Conservation (phyloP, 2,113 vertebrate genomes). For the Genyomyrus donnyi region DNA sequence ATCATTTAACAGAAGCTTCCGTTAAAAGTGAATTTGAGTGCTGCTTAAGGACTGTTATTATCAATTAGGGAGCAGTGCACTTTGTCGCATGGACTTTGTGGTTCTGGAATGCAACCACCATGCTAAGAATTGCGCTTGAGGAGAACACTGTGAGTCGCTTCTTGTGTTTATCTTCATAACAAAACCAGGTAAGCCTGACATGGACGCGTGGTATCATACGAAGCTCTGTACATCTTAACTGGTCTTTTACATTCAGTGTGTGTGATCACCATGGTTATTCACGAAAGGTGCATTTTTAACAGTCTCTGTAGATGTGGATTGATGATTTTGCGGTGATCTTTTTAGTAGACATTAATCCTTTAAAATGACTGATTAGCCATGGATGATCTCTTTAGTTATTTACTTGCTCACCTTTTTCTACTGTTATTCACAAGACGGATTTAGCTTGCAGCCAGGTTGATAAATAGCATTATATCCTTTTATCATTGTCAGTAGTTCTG, state of each 20-base stretch:
- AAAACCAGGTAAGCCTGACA: not conserved
- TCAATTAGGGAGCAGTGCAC: not conserved
- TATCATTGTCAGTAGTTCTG: not conserved
- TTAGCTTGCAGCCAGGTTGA: not conserved
- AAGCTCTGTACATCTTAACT: not conserved
- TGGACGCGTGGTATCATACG: not conserved
- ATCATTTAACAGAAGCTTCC: not conserved
- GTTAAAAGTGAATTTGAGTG: slow-evolving; percentile 3
- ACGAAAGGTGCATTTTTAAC: not conserved
- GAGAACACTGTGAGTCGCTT: not conserved
- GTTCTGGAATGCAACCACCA: not conserved
- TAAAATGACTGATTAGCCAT: not conserved
- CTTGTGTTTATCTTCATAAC: not conserved
- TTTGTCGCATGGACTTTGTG: not conserved
- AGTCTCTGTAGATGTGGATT: not conserved
- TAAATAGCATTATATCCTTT: not conserved
- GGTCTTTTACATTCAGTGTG: not conserved
- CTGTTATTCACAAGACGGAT: not conserved
- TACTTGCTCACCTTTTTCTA: not conserved
- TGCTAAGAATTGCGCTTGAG: not conserved
- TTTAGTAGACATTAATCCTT: not conserved
- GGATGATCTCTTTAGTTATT: not conserved
- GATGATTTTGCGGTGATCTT: not conserved
- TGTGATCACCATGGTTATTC: not conserved
- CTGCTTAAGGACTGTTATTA: not conserved